phyloP scores from a whole-genome alignment of 2,797 vertebrate species.

The Acipenser oxyrinchus region DNA sequence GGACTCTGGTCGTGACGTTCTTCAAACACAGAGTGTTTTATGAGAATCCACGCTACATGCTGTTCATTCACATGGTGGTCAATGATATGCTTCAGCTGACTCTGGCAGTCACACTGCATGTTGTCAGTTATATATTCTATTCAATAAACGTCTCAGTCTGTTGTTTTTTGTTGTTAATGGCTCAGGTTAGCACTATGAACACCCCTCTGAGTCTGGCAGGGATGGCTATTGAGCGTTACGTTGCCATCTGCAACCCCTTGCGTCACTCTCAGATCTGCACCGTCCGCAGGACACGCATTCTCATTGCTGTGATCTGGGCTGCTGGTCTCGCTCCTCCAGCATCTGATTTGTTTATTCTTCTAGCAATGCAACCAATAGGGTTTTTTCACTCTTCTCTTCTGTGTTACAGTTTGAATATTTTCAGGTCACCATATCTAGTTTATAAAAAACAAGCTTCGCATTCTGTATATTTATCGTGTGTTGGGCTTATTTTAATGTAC shows the following conservation, averaged over 20 bases:
- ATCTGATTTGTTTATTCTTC: neutral
- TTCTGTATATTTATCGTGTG: neutral
- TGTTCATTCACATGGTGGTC: slow-evolving; percentile 67
- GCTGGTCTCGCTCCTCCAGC: slow-evolving; percentile 35
- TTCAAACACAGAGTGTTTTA: slow-evolving; percentile 53
- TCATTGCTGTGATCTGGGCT: slow-evolving; percentile 53
- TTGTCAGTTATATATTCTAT: slow-evolving; percentile 56
- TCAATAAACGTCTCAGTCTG: slow-evolving; percentile 53
- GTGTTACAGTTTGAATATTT: neutral
- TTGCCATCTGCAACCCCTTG: slow-evolving; percentile 53
- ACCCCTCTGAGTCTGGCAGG: slow-evolving; percentile 54
- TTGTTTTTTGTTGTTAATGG: slow-evolving; percentile 54
- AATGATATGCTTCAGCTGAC: slow-evolving; percentile 57
- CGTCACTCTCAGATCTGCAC: slow-evolving; percentile 54
- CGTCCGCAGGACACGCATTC: slow-evolving; percentile 36
- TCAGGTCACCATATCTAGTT: neutral
- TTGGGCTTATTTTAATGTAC: neutral
- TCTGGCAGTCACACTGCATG: slow-evolving; percentile 41
- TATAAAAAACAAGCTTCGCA: neutral
- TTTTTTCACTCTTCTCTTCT: neutral
- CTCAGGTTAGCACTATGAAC: slow-evolving; percentile 58
- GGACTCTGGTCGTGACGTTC: slow-evolving; percentile 45
- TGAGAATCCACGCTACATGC: slow-evolving; percentile 61
- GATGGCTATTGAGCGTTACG: slow-evolving; percentile 62
- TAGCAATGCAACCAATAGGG: neutral